Conservation (phyloP, 1,140 invertebrate species). For the Meloidogyne chitwoodi region DNA sequence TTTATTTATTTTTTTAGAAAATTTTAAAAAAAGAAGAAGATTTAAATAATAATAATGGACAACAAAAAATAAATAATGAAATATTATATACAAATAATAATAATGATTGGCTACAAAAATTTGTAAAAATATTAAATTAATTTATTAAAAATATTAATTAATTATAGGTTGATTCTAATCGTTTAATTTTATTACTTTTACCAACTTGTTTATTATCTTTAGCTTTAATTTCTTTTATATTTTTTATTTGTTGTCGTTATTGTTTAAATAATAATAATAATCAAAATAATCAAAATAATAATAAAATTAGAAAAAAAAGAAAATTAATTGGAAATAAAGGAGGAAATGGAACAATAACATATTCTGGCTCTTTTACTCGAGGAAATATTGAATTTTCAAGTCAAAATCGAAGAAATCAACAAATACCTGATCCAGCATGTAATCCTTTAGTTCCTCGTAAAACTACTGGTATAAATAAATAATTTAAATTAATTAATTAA, state of each 20-base stretch:
- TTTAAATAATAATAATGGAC: neutral
- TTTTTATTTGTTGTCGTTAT: neutral
- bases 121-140: neutral
- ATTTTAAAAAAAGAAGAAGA: no score
- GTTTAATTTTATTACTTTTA: neutral
- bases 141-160: neutral
- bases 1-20: neutral
- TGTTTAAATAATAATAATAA: neutral
- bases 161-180: neutral
- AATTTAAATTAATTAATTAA: neutral
- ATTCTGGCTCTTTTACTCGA: neutral
- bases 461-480: conserved; percentile 12
- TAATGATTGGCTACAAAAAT: neutral
- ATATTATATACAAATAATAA: neutral
- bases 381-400: neutral
- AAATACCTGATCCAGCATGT: conserved; percentile 12
- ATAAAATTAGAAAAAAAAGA: neutral
- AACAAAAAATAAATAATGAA: neutral
- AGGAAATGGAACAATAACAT: neutral
- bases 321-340: neutral
- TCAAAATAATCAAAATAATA: neutral
- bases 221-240: neutral
- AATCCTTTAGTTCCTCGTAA: conserved; percentile 25
- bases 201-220: neutral
- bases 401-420: neutral